Percentiles rank a stretch among this genome's conserved stretches.
phyloP scores from a whole-genome alignment of 2,113 vertebrate genomes.

The Leptobrachium leishanense region DNA sequence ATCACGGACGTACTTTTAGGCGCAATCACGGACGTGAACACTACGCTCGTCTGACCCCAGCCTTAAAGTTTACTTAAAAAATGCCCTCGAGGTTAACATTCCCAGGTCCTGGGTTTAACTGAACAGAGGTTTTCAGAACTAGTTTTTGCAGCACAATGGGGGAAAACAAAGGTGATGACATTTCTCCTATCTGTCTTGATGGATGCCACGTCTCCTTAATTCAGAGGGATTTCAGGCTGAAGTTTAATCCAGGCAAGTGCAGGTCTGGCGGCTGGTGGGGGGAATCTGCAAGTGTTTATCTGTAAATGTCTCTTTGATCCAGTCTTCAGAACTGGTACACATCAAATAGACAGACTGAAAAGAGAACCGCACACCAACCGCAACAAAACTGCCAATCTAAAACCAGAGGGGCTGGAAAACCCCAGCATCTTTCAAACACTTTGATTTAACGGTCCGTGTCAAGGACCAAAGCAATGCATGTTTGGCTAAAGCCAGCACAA shows the following conservation, averaged over 20 bases:
- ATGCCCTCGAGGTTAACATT: slow-evolving; percentile 39
- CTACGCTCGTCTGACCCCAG: too few relatives aligned
- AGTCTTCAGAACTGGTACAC: slow-evolving; percentile 3
- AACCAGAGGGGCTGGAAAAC: too few relatives aligned
- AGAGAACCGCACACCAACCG: neutral
- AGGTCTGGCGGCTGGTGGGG: neutral
- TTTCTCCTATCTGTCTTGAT: slow-evolving; percentile 32
- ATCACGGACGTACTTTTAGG: too few relatives aligned
- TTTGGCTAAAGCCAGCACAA: too few relatives aligned
- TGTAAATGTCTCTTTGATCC: slow-evolving; percentile 18
- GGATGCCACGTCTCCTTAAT: slow-evolving; percentile 25
- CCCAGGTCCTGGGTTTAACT: slow-evolving; percentile 20
- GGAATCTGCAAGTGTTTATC: neutral
- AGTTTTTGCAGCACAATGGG: slow-evolving; percentile 26
- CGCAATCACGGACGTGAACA: too few relatives aligned
- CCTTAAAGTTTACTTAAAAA: slow-evolving; percentile 22
- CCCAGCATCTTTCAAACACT: too few relatives aligned
- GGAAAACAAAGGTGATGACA: slow-evolving; percentile 41
- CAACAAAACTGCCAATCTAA: neutral
- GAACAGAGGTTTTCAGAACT: slow-evolving; percentile 18
- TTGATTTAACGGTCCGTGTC: too few relatives aligned
- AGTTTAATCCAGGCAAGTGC: neutral
- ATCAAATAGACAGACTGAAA: slow-evolving; percentile 11
- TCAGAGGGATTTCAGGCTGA: neutral
- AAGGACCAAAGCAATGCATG: too few relatives aligned